Conservation (phyloP, 1,140 invertebrate species). For the Nebria ingens region DNA sequence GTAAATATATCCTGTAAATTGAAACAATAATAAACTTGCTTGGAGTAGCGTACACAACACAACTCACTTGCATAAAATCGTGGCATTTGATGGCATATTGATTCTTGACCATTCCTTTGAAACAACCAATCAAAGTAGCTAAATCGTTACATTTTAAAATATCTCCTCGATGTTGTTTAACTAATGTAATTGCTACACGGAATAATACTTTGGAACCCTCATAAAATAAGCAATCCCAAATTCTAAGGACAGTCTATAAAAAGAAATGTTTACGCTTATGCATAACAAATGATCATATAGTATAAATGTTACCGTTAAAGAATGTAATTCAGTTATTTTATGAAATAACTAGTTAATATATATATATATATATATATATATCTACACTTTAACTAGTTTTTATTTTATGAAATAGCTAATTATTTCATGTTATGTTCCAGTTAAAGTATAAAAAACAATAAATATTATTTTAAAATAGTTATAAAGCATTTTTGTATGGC, state of each 20-base stretch:
- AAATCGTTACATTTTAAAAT: constrained; percentile 68
- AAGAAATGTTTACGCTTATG: background rate
- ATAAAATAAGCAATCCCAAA: constrained; percentile 92
- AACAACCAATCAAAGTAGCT: constrained; percentile 58
- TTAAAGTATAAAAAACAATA: too few relatives aligned
- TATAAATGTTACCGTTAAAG: background rate
- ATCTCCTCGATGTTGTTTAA: constrained; percentile 57
- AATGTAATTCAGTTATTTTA: background rate
- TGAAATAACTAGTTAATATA: too few relatives aligned
- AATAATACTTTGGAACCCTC: constrained; percentile 79
- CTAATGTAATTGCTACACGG: constrained; percentile 73
- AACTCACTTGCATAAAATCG: constrained; percentile 68
- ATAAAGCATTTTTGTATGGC: too few relatives aligned
- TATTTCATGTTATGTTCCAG: too few relatives aligned
- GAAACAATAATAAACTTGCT: constrained; percentile 17
- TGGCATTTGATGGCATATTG: constrained; percentile 67
- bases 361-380: constrained; percentile 1
- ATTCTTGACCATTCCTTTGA: constrained; percentile 65
- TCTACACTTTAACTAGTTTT: too few relatives aligned
- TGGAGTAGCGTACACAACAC: constrained; percentile 13
- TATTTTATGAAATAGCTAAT: too few relatives aligned
- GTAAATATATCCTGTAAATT: constrained; percentile 64
- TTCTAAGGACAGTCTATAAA: constrained; percentile 68
- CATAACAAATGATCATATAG: background rate
- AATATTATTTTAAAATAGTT: too few relatives aligned